Conservation (phyloP, 2,113 vertebrate species). For the Varanus salvator region DNA sequence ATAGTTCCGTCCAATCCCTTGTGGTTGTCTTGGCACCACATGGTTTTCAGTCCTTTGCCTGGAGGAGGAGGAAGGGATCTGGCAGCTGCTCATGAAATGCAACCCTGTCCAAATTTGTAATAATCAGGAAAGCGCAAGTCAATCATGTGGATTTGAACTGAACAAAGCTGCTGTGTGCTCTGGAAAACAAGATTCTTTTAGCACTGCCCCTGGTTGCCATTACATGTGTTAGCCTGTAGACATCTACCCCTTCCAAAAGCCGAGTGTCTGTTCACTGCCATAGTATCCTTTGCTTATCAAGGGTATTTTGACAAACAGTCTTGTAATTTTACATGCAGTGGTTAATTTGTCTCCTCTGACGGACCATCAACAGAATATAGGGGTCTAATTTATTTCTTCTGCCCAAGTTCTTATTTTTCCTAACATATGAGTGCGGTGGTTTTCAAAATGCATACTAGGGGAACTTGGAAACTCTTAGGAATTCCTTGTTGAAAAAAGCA, state of each 20-base stretch:
- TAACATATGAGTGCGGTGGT: not conserved
- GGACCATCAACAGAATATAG: not conserved
- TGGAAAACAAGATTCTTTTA: conserved; percentile 24
- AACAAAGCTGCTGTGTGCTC: conserved; percentile 22
- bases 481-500: not conserved
- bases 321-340: not conserved
- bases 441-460: not conserved
- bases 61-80: not conserved
- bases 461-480: not conserved
- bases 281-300: not conserved
- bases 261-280: not conserved
- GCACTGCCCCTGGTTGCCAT: not conserved
- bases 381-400: not conserved
- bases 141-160: conserved; percentile 29
- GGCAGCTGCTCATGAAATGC: conserved; percentile 4
- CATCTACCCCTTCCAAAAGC: not conserved
- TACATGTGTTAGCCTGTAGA: not conserved
- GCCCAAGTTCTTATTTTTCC: not conserved
- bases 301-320: not conserved
- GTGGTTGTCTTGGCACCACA: not conserved
- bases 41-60: not conserved
- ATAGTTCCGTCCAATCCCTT: not conserved
- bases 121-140: not conserved
- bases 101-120: not conserved
- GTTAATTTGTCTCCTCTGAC: not conserved